Conservation (phyloP, 2,888 invertebrate species). For the Strigamia transsilvanica region DNA sequence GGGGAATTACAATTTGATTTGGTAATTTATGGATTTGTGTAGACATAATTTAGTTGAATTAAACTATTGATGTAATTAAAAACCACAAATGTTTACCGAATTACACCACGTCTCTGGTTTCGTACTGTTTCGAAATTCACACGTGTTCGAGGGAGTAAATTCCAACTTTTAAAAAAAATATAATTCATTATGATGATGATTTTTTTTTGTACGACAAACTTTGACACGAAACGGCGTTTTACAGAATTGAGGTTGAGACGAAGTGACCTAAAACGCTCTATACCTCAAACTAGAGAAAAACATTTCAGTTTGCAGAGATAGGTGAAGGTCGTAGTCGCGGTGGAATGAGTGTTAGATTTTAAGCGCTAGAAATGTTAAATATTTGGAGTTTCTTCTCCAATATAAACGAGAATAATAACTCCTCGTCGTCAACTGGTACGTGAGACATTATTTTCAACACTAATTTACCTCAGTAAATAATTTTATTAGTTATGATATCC, state of each 20-base stretch:
- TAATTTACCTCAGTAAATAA: not conserved
- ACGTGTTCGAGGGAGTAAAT: too few relatives aligned
- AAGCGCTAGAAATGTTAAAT: slow-evolving; percentile 1
- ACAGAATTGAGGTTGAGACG: not conserved
- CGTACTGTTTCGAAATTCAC: too few relatives aligned
- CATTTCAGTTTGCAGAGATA: not conserved
- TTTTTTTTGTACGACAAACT: too few relatives aligned
- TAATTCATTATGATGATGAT: not conserved
- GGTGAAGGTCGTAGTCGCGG: not conserved
- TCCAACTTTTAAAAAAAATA: not conserved
- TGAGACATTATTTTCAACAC: not conserved
- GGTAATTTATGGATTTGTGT: not conserved
- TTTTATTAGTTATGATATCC: not conserved
- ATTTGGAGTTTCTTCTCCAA: not conserved
- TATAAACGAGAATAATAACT: not conserved
- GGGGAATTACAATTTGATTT: too few relatives aligned
- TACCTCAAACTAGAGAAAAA: not conserved
- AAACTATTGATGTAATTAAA: not conserved
- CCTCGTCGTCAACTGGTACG: not conserved
- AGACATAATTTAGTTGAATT: not conserved
- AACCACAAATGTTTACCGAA: too few relatives aligned
- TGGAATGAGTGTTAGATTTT: not conserved
- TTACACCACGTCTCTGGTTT: too few relatives aligned
- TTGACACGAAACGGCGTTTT: not conserved
- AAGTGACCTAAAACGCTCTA: slow-evolving; percentile 2